Evolutionary conservation across 2,113 vertebrate genomes (phyloP).

Genomic region (Cichladusa arquata): DNA sequence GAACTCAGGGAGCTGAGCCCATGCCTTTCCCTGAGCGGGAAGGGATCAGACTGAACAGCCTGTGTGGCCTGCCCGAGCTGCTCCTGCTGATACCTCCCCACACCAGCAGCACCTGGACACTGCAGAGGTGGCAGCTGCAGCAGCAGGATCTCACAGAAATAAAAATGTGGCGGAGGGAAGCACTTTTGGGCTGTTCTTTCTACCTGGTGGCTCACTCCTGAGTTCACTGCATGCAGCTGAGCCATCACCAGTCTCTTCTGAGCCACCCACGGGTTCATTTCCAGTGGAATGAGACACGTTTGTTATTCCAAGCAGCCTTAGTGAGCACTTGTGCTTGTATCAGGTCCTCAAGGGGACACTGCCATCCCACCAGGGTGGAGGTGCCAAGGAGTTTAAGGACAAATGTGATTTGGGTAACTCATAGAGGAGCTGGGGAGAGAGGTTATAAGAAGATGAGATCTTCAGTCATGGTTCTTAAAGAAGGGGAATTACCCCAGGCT

Average conservation of each 20-base stretch:
- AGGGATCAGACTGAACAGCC: not conserved
- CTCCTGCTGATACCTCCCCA: not conserved
- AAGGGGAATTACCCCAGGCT: not conserved
- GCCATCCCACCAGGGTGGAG: not conserved
- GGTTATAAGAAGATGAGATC: not conserved
- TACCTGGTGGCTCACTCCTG: not conserved
- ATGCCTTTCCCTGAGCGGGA: not conserved
- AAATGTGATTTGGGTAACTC: not conserved
- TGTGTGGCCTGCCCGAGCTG: not conserved
- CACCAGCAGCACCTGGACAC: not conserved
- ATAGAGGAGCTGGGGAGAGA: not conserved
- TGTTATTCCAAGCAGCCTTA: not conserved
- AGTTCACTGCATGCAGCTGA: not conserved
- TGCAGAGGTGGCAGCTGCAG: not conserved
- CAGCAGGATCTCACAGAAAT: not conserved
- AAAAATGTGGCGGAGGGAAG: not conserved
- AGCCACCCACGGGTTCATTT: not conserved
- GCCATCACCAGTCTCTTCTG: not conserved
- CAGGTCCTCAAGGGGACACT: not conserved
- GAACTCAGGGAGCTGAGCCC: not conserved
- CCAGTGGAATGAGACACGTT: not conserved
- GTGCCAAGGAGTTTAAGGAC: not conserved
- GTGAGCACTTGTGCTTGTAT: not conserved
- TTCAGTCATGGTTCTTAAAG: fast-evolving
- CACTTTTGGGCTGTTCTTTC: not conserved